These are phyloP conservation scores for Drosophila tani DNA, from an alignment of 1,140 invertebrate species.

Conservation along the genomic window DNA sequence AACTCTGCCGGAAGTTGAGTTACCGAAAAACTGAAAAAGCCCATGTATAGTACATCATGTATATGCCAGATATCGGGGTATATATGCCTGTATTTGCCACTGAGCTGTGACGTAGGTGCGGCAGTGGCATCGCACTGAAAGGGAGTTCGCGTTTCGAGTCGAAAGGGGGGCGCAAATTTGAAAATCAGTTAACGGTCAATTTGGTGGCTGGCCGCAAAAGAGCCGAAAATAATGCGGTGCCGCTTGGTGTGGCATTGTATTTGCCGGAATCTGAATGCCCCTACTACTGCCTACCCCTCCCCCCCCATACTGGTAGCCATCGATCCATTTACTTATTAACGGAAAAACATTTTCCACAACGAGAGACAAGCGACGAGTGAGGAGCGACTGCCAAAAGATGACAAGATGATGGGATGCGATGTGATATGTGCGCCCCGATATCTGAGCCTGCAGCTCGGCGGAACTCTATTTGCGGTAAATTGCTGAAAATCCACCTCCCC, in stretches of 20 bases:
- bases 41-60: not conserved
- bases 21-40: slow-evolving; percentile 69
- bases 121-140: slow-evolving; percentile 21
- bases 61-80: not conserved
- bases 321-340: slow-evolving; percentile 54
- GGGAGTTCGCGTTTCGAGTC: slow-evolving; percentile 2
- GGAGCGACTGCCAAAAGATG: slow-evolving; percentile 41
- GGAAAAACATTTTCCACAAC: slow-evolving; percentile 43
- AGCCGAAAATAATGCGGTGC: slow-evolving; percentile 73
- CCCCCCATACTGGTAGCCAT: slow-evolving; percentile 16
- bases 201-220: slow-evolving; percentile 71
- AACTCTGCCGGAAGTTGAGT: slow-evolving; percentile 68
- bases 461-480: slow-evolving; percentile 50
- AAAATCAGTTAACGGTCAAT: slow-evolving; percentile 81
- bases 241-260: slow-evolving; percentile 74
- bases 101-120: slow-evolving; percentile 71
- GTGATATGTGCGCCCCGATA: slow-evolving; percentile 26
- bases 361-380: not conserved
- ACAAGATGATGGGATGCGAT: slow-evolving; percentile 42
- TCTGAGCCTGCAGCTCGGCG: slow-evolving; percentile 39
- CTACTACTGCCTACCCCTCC: not conserved
- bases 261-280: not conserved
- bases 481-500: slow-evolving; percentile 2
- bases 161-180: slow-evolving; percentile 58
- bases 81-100: slow-evolving; percentile 4